Evolutionary conservation across 64 coral and sea anemone genomes (phyloP).

Genomic region (Stichodactyla helianthus): DNA sequence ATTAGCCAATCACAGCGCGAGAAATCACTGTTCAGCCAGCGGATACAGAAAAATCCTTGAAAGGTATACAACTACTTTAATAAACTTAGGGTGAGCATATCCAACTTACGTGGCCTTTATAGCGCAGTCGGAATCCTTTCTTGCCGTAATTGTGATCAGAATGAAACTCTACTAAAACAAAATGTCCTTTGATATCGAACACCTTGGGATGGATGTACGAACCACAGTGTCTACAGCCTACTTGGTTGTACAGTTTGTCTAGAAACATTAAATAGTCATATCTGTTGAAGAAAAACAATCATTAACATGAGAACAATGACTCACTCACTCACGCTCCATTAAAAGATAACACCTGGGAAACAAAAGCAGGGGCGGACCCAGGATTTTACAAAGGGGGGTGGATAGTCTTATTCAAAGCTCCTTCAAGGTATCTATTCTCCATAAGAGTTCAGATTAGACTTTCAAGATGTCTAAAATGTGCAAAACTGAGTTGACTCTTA

Average conservation of each 20-base stretch:
- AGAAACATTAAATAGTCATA: slow-evolving; percentile 28
- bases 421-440: no score
- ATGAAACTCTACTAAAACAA: slow-evolving; percentile 11
- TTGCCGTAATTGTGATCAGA: slow-evolving; percentile 17
- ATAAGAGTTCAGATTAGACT: no score
- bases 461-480: no score
- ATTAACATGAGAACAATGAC: background rate
- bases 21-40: no score
- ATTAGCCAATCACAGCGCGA: no score
- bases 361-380: no score
- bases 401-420: no score
- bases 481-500: no score
- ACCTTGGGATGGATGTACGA: background rate
- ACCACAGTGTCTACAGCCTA: slow-evolving; percentile 19
- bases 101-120: slow-evolving; percentile 3
- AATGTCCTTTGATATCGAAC: slow-evolving; percentile 14
- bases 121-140: slow-evolving; percentile 12
- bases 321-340: no score
- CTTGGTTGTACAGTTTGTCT: slow-evolving; percentile 24
- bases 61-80: background rate
- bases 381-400: no score
- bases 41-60: no score
- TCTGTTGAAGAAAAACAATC: background rate
- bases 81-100: background rate
- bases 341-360: no score